Conservation (phyloP, 1,140 invertebrate genomes). For the Cepaea nemoralis region DNA sequence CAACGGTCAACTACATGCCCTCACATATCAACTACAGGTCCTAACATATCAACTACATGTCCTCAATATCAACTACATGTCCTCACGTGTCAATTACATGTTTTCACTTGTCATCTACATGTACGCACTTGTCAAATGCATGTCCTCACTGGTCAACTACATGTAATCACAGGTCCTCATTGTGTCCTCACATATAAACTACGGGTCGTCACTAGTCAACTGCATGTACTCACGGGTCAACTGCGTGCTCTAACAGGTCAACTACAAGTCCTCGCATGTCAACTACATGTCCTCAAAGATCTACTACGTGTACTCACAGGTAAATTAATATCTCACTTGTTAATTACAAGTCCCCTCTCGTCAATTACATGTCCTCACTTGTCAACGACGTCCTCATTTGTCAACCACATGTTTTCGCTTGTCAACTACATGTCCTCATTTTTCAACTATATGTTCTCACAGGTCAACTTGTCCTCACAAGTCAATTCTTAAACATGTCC, state of each 20-base stretch:
- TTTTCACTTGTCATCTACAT: not conserved
- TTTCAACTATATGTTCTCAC: too few species aligned
- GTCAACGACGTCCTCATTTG: too few species aligned
- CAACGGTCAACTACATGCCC: not conserved
- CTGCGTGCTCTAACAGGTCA: not conserved
- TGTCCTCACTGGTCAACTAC: too few species aligned
- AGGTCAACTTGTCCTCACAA: too few species aligned
- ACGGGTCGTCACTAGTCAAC: not conserved
- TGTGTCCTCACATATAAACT: not conserved
- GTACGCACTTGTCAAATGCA: not conserved
- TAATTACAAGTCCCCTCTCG: too few species aligned
- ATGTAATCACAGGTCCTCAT: not conserved
- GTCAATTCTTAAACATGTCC: too few species aligned
- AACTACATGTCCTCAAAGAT: not conserved
- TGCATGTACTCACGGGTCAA: not conserved
- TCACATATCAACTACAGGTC: not conserved
- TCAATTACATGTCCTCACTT: too few species aligned
- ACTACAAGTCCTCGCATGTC: not conserved
- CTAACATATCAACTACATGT: not conserved
- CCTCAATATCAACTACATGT: not conserved
- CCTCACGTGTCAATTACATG: not conserved
- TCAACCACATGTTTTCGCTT: too few species aligned
- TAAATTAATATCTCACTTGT: too few species aligned
- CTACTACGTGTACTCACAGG: not conserved
- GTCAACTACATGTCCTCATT: too few species aligned